These are phyloP conservation scores for Microplitis deprimator DNA, from an alignment of 2,888 invertebrate species.

Conservation along the genomic window DNA sequence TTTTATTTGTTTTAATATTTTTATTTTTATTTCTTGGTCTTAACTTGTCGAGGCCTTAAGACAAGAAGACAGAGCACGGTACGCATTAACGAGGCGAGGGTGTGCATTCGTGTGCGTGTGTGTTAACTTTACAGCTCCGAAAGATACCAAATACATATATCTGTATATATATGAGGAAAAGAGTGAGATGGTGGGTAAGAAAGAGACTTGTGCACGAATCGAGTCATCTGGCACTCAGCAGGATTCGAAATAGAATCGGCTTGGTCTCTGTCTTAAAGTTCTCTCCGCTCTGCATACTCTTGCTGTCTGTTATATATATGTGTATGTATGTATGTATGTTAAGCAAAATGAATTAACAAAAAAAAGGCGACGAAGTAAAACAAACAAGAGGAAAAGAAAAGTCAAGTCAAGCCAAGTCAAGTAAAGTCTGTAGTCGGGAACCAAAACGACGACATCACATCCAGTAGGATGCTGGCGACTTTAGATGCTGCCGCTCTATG, in stretches of 20 bases:
- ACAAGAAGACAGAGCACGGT: conserved; percentile 33
- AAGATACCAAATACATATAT: conserved; percentile 23
- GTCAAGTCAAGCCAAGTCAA: conserved; percentile 23
- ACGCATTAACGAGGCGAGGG: conserved; percentile 43
- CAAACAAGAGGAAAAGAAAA: conserved; percentile 39
- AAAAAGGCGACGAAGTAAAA: conserved; percentile 50
- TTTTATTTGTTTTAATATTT: conserved; percentile 4
- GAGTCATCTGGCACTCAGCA: conserved; percentile 69
- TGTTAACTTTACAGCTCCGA: conserved; percentile 10
- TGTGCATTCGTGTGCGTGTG: conserved; percentile 24
- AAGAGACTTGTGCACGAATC: conserved; percentile 51
- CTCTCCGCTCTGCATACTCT: conserved; percentile 31
- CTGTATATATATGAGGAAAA: conserved; percentile 37
- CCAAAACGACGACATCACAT: no score
- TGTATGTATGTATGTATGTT: no score
- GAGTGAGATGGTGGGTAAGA: conserved; percentile 43
- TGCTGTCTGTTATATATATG: background rate
- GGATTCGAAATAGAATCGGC: conserved; percentile 67
- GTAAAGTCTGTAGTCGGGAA: no score
- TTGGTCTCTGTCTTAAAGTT: conserved; percentile 38
- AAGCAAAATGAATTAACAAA: conserved; percentile 47
- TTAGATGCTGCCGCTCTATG: conserved; percentile 22
- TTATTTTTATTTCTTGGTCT: conserved; percentile 7
- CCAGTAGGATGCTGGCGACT: conserved; percentile 11
- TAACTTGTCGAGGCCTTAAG: conserved; percentile 27